phyloP scores from a whole-genome alignment of 2,888 invertebrate species.

The Andrena flavipes region DNA sequence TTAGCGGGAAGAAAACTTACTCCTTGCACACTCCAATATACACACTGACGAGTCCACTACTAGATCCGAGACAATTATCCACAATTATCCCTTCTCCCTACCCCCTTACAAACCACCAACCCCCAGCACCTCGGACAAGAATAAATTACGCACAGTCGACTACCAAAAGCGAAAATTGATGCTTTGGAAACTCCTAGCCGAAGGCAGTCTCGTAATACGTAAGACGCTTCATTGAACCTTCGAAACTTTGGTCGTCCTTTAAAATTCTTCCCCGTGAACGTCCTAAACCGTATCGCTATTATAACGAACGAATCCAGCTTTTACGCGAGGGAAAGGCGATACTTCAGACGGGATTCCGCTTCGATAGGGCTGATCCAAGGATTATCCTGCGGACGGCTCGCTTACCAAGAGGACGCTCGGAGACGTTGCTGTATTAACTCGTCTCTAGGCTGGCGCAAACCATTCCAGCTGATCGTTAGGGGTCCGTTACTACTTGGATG shows the following conservation, averaged over 20 bases:
- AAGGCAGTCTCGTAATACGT: background rate
- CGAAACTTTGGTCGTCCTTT: background rate
- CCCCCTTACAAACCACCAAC: too few species aligned
- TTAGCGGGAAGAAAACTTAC: too few species aligned
- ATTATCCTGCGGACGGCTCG: slow-evolving; percentile 71
- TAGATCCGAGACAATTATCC: too few species aligned
- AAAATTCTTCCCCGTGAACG: slow-evolving; percentile 29
- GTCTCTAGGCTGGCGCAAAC: slow-evolving; percentile 72
- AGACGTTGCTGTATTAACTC: slow-evolving; percentile 76
- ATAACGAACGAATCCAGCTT: slow-evolving; percentile 48
- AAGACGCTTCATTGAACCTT: background rate
- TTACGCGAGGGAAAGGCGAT: slow-evolving; percentile 51
- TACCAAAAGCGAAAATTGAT: background rate
- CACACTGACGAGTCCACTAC: too few species aligned
- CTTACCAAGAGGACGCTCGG: slow-evolving; percentile 53
- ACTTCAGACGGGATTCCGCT: slow-evolving; percentile 64
- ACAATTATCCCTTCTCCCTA: too few species aligned
- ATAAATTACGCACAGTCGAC: background rate
- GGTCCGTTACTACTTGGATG: slow-evolving; percentile 67
- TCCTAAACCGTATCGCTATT: slow-evolving; percentile 25
- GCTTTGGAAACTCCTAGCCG: background rate
- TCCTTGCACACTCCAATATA: too few species aligned
- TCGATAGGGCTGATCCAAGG: slow-evolving; percentile 67
- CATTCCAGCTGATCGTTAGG: slow-evolving; percentile 74
- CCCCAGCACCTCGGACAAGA: background rate